These are phyloP conservation scores for Limnephilus marmoratus DNA, from an alignment of 2,888 invertebrate genomes.

Conservation along the genomic window DNA sequence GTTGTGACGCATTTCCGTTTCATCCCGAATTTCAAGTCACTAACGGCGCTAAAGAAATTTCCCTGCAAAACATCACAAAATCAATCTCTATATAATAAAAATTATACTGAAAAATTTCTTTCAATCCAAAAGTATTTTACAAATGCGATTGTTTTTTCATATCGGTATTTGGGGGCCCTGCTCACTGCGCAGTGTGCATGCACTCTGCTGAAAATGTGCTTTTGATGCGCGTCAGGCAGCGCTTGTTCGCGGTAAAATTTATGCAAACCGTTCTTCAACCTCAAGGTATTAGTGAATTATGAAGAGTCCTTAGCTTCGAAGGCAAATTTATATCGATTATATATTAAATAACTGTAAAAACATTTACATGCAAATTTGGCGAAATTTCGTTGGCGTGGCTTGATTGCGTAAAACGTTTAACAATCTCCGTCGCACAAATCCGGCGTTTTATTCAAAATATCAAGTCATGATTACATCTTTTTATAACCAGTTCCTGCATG, in stretches of 20 bases:
- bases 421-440: conserved; percentile 51
- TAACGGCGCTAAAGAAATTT: no score
- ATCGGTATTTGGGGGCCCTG: background rate
- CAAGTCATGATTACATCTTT: conserved; percentile 61
- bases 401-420: conserved; percentile 25
- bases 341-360: conserved; percentile 46
- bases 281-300: background rate
- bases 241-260: background rate
- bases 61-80: no score
- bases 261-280: conserved; percentile 2
- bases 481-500: conserved; percentile 63
- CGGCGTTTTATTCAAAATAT: conserved; percentile 60
- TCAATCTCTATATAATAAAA: no score
- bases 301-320: conserved; percentile 17
- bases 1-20: no score
- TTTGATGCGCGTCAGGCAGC: background rate
- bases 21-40: no score
- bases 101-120: no score
- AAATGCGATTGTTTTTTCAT: background rate
- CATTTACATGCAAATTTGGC: conserved; percentile 45
- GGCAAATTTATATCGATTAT: conserved; percentile 44
- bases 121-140: no score
- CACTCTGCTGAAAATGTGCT: background rate
- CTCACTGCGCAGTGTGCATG: no score
- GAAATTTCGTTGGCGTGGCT: conserved; percentile 34